Evolutionary conservation across 2,888 invertebrate species (phyloP).

Genomic region (Crioceris asparagi): DNA sequence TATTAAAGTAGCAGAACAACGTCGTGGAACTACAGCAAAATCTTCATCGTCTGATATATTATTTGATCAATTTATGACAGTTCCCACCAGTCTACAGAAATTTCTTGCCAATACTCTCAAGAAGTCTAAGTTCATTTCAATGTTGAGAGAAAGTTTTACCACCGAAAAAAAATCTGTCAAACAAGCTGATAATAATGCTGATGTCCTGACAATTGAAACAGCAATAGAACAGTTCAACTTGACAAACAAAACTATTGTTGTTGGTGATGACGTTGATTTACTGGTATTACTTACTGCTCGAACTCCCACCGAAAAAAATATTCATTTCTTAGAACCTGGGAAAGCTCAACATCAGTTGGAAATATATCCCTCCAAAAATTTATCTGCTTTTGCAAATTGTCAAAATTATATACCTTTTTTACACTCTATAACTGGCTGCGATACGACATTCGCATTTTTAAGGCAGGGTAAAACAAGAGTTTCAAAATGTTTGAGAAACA

Average conservation of each 20-base stretch:
- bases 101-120: conserved; percentile 27
- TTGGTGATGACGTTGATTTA: conserved; percentile 1
- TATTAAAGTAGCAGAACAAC: conserved; percentile 1
- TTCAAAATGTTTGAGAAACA: conserved; percentile 1
- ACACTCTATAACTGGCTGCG: conserved; percentile 2
- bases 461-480: conserved; percentile 4
- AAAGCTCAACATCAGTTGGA: conserved; percentile 4
- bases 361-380: conserved; percentile 4
- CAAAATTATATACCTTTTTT: too few relatives aligned
- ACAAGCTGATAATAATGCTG: conserved; percentile 24
- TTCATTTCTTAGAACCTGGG: conserved; percentile 7
- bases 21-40: not conserved
- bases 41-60: not conserved
- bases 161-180: conserved; percentile 24
- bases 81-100: conserved; percentile 15
- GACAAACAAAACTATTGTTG: not conserved
- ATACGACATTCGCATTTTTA: conserved; percentile 3
- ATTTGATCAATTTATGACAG: conserved; percentile 4
- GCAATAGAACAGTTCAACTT: conserved; percentile 2
- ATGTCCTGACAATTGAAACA: conserved; percentile 19
- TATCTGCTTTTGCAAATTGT: not conserved
- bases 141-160: conserved; percentile 20
- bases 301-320: conserved; percentile 4
- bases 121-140: conserved; percentile 23
- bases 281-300: conserved; percentile 4